Evolutionary conservation across 2,888 invertebrate species (phyloP).

Genomic region (Phlogophora meticulosa): DNA sequence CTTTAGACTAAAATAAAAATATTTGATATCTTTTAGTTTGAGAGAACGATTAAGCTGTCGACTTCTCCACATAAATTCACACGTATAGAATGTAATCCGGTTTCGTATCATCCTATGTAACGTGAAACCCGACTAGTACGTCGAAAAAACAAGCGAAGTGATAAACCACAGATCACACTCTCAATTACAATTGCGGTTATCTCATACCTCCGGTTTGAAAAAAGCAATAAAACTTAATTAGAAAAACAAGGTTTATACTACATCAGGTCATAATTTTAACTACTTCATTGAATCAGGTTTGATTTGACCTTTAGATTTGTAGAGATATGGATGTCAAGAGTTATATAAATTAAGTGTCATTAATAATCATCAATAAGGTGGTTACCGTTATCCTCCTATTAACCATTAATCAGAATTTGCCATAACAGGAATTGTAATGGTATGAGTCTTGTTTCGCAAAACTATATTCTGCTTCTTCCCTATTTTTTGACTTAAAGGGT

Average conservation of each 20-base stretch:
- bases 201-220: constrained; percentile 25
- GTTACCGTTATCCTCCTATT: constrained; percentile 37
- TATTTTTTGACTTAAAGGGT: no score
- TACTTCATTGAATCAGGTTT: constrained; percentile 18
- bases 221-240: constrained; percentile 15
- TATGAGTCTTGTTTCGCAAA: constrained; percentile 19
- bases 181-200: constrained; percentile 59
- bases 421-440: constrained; percentile 41
- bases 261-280: background rate
- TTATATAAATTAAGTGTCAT: constrained; percentile 46
- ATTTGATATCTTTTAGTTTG: constrained; percentile 29
- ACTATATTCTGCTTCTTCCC: background rate
- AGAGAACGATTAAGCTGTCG: constrained; percentile 43
- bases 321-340: constrained; percentile 11
- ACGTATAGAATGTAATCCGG: constrained; percentile 54
- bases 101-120: constrained; percentile 61
- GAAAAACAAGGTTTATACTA: constrained; percentile 2
- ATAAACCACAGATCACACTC: constrained; percentile 67
- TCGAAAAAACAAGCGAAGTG: constrained; percentile 60
- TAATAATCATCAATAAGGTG: constrained; percentile 57
- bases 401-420: constrained; percentile 55
- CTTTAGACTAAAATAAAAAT: constrained; percentile 28
- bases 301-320: constrained; percentile 30
- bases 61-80: constrained; percentile 52
- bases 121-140: constrained; percentile 53